Evolutionary conservation across 2,888 invertebrate species (phyloP).

Genomic region (Calliopum simillimum): DNA sequence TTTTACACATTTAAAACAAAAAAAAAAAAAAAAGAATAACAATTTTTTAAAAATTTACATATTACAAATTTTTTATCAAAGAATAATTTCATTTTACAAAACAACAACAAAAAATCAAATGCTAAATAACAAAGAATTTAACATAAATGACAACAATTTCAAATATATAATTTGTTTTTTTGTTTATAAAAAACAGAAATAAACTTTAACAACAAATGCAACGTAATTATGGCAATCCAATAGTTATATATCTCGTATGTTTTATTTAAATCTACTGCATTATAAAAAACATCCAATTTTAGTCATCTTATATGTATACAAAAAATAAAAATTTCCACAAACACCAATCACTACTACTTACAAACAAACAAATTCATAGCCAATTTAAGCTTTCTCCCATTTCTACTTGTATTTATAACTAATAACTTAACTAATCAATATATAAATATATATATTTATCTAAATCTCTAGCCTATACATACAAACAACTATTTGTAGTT

Average conservation of each 20-base stretch:
- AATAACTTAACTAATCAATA: slow-evolving; percentile 10
- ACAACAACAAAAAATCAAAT: slow-evolving; percentile 9
- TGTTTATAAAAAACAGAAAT: not conserved
- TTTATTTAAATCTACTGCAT: slow-evolving; percentile 43
- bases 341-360: slow-evolving; percentile 26
- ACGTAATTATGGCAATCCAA: slow-evolving; percentile 31
- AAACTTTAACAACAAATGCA: not conserved
- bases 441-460: slow-evolving; percentile 20
- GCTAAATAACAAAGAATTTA: too few species aligned
- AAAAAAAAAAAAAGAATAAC: slow-evolving; percentile 47
- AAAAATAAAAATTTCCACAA: slow-evolving; percentile 15
- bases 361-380: slow-evolving; percentile 7
- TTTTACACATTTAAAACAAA: slow-evolving; percentile 38
- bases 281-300: slow-evolving; percentile 32
- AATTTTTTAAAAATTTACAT: slow-evolving; percentile 61
- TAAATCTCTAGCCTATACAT: not conserved
- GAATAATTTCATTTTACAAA: slow-evolving; percentile 44
- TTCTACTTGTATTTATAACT: not conserved
- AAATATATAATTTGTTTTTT: too few species aligned
- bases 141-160: too few species aligned
- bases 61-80: slow-evolving; percentile 50
- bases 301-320: too few species aligned
- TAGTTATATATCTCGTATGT: not conserved
- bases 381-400: slow-evolving; percentile 12
- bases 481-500: slow-evolving; percentile 15